Evolutionary conservation across 2,797 vertebrate genomes (phyloP).

Genomic region (Capromys pilorides): DNA sequence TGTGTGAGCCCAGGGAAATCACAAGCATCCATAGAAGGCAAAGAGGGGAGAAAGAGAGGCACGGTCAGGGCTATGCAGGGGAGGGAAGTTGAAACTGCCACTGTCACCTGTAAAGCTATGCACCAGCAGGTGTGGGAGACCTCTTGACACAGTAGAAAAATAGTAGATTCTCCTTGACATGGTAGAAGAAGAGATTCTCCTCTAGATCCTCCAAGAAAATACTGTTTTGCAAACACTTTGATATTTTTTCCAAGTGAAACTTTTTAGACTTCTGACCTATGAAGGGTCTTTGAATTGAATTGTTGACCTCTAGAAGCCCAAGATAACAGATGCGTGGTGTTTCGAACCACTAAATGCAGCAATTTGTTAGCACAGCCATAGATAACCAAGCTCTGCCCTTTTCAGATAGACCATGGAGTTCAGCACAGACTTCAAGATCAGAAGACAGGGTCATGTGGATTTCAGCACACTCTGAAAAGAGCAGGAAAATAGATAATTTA

Average conservation of each 20-base stretch:
- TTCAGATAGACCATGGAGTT: not conserved
- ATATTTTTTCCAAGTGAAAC: not conserved
- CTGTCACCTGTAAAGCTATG: not conserved
- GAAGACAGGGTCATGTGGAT: not conserved
- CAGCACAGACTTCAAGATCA: not conserved
- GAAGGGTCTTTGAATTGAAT: not conserved
- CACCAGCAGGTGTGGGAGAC: not conserved
- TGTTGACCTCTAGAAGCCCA: not conserved
- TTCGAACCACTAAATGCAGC: not conserved
- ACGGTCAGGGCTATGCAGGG: not conserved
- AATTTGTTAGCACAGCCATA: not conserved
- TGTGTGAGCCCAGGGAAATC: not conserved
- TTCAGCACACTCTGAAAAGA: conserved; percentile 19
- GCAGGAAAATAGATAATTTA: not conserved
- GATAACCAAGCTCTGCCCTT: not conserved
- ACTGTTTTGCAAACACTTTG: not conserved
- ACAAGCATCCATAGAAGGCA: not conserved
- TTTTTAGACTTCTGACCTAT: not conserved
- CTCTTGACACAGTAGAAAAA: not conserved
- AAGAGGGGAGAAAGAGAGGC: not conserved
- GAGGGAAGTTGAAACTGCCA: not conserved
- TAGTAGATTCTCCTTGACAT: not conserved
- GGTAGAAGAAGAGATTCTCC: not conserved
- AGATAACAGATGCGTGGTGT: not conserved
- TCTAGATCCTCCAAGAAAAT: not conserved